These are phyloP conservation scores for Pangasius krempfi DNA, from an alignment of 2,797 vertebrate genomes.

Conservation along the genomic window DNA sequence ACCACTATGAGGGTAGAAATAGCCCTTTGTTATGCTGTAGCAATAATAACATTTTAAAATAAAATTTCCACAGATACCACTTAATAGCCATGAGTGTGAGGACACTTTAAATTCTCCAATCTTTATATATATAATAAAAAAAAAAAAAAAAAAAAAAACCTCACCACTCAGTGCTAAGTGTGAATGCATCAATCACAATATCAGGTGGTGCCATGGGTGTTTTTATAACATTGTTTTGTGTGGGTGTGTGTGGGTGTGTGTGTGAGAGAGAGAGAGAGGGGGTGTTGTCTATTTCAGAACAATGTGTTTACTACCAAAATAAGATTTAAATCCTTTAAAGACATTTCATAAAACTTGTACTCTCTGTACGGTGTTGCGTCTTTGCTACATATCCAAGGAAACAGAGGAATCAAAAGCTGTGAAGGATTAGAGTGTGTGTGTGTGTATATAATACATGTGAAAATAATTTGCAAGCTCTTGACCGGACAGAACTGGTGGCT, in stretches of 20 bases:
- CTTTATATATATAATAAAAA: too few relatives aligned
- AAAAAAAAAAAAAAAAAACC: background rate
- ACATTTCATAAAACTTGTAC: slow-evolving; percentile 5
- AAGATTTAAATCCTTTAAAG: slow-evolving; percentile 22
- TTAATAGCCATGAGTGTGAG: background rate
- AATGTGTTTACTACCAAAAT: slow-evolving; percentile 5
- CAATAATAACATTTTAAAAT: background rate
- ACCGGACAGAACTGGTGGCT: slow-evolving; percentile 16
- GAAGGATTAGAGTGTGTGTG: slow-evolving; percentile 16
- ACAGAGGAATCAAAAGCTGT: slow-evolving; percentile 14
- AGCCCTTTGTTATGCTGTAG: slow-evolving; percentile 40
- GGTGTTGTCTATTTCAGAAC: slow-evolving; percentile 40
- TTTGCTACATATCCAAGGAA: slow-evolving; percentile 38
- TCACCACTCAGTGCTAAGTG: slow-evolving; percentile 29
- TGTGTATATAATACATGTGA: background rate
- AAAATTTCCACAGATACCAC: background rate
- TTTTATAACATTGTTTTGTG: slow-evolving; percentile 3
- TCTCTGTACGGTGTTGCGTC: slow-evolving; percentile 42
- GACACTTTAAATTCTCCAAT: slow-evolving; percentile 1
- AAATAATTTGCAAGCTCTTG: slow-evolving; percentile 17
- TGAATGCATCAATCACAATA: slow-evolving; percentile 63
- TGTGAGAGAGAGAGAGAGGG: slow-evolving; percentile 11
- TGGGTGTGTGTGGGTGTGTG: background rate
- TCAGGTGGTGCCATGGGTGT: slow-evolving; percentile 8
- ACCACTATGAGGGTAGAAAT: slow-evolving; percentile 18